A percentile compares a stretch with the other conserved stretches of the same genome.
Conservation (phyloP, 1,140 invertebrate genomes). For the Latrodectus geometricus region DNA sequence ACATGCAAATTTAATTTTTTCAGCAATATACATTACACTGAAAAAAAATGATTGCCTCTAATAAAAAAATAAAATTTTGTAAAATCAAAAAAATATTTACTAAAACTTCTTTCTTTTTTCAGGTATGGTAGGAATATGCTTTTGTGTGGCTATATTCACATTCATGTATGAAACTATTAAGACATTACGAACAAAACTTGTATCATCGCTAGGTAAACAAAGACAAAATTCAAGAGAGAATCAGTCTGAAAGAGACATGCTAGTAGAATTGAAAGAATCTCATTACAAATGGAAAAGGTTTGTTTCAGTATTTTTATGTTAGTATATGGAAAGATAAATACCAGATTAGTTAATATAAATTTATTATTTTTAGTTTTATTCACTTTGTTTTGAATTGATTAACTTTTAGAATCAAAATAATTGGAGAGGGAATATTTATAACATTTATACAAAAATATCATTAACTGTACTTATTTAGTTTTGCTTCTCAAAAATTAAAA, state of each 20-base stretch:
- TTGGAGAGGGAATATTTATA: too few species aligned
- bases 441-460: too few species aligned
- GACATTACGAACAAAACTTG: constrained; percentile 32
- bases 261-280: constrained; percentile 48
- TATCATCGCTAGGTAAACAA: constrained; percentile 13
- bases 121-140: constrained; percentile 53
- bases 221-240: not conserved
- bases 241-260: constrained; percentile 42
- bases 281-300: constrained; percentile 43
- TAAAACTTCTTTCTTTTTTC: not conserved
- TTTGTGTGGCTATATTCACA: constrained; percentile 50
- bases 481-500: too few species aligned
- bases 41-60: too few species aligned
- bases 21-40: too few species aligned
- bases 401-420: too few species aligned
- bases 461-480: too few species aligned
- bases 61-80: too few species aligned
- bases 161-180: constrained; percentile 52
- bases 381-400: too few species aligned
- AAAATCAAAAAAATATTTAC: too few species aligned
- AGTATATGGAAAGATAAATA: not conserved
- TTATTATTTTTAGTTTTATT: not conserved
- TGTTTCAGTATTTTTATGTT: not conserved
- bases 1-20: too few species aligned
- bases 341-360: too few species aligned